Conservation (phyloP, 2,113 vertebrate genomes). For the Australoheros scitulus region DNA sequence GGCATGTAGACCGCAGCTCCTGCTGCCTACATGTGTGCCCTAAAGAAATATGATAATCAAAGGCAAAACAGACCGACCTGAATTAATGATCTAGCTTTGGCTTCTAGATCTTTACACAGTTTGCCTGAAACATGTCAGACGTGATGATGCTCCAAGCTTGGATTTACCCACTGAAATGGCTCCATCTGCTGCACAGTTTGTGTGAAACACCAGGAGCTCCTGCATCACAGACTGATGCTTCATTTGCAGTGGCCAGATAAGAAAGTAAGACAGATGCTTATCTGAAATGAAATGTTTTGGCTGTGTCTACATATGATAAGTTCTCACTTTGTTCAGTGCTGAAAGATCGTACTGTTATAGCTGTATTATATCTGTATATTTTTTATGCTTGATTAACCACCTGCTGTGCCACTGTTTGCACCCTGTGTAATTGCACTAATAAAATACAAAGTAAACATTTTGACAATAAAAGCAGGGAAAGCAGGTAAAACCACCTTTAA, state of each 20-base stretch:
- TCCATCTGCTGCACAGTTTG: constrained; percentile 13
- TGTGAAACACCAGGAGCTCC: not conserved
- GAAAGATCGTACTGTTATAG: too few relatives aligned
- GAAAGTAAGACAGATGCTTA: not conserved
- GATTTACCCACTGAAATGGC: not conserved
- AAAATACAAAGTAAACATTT: accelerated
- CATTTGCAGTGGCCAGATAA: not conserved
- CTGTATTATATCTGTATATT: not conserved
- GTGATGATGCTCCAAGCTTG: accelerated
- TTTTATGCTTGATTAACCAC: not conserved
- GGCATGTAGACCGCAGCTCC: not conserved
- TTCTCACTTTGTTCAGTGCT: not conserved
- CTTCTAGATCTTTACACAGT: not conserved
- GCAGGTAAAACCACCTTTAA: not conserved
- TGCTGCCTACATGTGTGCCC: not conserved
- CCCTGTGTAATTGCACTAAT: accelerated
- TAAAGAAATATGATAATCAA: not conserved
- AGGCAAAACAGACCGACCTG: not conserved
- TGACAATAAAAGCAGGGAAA: not conserved
- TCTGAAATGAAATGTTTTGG: not conserved
- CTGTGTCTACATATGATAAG: not conserved
- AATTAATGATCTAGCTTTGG: not conserved
- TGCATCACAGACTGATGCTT: accelerated
- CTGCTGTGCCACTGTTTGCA: not conserved
- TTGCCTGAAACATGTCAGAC: not conserved